These are phyloP conservation scores for Falco naumanni DNA, from an alignment of 2,797 vertebrate genomes.

Conservation along the genomic window DNA sequence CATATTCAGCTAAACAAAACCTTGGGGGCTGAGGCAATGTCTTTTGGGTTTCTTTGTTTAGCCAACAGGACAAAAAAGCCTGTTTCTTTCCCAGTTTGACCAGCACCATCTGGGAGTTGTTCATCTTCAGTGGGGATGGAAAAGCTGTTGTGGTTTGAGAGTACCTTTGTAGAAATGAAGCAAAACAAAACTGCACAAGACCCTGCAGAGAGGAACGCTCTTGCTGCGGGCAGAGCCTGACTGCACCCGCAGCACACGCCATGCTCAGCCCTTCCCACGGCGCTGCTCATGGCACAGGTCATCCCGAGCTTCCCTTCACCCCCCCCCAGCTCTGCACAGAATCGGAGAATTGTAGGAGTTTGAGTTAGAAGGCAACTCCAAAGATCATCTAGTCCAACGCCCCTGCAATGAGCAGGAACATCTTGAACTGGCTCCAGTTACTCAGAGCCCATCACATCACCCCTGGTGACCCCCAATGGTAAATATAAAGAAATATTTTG, in stretches of 20 bases:
- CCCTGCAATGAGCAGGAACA: neutral
- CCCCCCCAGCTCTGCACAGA: neutral
- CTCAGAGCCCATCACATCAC: neutral
- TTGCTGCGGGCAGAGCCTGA: fast-evolving
- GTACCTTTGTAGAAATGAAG: neutral
- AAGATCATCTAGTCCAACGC: neutral
- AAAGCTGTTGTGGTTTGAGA: neutral
- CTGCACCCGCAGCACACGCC: fast-evolving
- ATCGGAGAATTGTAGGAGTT: fast-evolving
- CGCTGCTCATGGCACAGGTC: neutral
- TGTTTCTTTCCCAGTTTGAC: neutral
- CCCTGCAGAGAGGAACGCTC: fast-evolving
- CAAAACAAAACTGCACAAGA: fast-evolving
- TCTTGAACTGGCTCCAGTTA: neutral
- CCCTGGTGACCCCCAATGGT: fast-evolving
- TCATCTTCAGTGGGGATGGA: neutral
- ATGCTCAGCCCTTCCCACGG: fast-evolving
- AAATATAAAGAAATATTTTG: neutral
- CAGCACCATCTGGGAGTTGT: fast-evolving
- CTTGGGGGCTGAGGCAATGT: neutral
- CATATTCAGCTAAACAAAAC: neutral
- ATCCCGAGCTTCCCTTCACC: fast-evolving
- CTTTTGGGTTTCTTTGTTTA: neutral
- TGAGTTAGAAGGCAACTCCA: neutral
- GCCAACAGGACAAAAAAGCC: neutral